A percentile compares a stretch with the other conserved stretches of the same genome.
Conservation (phyloP, 2,113 vertebrate species). For the Odontophorus gujanensis region DNA sequence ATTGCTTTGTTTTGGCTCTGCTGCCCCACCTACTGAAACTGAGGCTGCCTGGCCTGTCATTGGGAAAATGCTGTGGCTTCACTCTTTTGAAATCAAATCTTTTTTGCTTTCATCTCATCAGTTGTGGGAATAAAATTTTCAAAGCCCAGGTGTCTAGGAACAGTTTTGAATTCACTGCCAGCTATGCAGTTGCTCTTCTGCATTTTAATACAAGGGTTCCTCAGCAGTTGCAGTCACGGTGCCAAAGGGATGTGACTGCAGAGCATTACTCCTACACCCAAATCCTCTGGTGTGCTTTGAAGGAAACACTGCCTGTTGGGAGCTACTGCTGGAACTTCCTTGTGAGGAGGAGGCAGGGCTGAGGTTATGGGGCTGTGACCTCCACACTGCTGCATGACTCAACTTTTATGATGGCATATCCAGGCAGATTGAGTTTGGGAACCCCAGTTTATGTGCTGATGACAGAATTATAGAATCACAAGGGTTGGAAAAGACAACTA, state of each 20-base stretch:
- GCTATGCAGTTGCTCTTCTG: background rate
- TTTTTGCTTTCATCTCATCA: constrained; percentile 39
- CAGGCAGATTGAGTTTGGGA: background rate
- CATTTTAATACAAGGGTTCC: background rate
- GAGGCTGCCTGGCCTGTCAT: background rate
- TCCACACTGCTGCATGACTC: background rate
- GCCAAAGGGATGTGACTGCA: background rate
- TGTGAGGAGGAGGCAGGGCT: background rate
- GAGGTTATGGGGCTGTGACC: background rate
- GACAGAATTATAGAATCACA: too few relatives aligned
- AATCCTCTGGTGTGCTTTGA: background rate
- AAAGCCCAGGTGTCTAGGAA: constrained; percentile 59
- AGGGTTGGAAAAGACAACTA: too few relatives aligned
- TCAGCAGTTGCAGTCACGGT: constrained; percentile 1
- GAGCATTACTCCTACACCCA: background rate
- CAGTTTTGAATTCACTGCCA: background rate
- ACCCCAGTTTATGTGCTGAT: background rate
- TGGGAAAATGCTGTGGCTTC: constrained; percentile 21
- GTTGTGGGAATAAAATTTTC: constrained; percentile 55
- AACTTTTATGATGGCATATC: too few relatives aligned
- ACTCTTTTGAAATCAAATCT: constrained; percentile 34
- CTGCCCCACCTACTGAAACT: constrained; percentile 8
- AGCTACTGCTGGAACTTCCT: background rate
- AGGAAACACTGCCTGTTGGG: background rate
- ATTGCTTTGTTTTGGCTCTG: background rate